phyloP scores from a whole-genome alignment of 1,140 invertebrate genomes.

The Penaeus vannamei region DNA sequence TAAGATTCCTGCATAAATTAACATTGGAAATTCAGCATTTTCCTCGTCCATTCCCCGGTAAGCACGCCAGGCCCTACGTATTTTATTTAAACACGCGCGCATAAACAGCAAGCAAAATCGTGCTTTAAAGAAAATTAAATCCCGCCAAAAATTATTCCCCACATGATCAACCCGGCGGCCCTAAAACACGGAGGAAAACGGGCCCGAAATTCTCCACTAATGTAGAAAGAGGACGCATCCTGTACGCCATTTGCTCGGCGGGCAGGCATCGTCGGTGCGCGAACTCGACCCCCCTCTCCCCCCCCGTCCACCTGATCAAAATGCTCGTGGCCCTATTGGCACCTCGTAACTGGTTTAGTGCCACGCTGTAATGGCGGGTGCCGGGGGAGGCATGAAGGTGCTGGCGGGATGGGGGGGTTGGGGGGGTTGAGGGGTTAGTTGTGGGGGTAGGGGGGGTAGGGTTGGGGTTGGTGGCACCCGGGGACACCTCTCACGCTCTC shows the following conservation, averaged over 20 bases:
- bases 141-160: too few species aligned
- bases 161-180: not conserved
- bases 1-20: too few species aligned
- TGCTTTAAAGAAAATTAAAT: too few species aligned
- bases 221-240: not conserved
- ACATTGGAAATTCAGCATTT: too few species aligned
- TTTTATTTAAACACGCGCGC: too few species aligned
- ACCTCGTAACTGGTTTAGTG: constrained; percentile 55
- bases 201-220: not conserved
- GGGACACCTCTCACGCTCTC: too few species aligned
- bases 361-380: constrained; percentile 51
- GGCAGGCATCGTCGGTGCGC: constrained; percentile 23
- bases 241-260: constrained; percentile 18
- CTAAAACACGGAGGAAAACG: not conserved
- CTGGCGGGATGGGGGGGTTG: not conserved
- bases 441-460: too few species aligned
- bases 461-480: too few species aligned
- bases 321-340: constrained; percentile 56
- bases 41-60: too few species aligned
- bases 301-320: constrained; percentile 52
- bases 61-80: too few species aligned
- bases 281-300: not conserved
- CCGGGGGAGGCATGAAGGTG: not conserved
- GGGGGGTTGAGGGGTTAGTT: not conserved
- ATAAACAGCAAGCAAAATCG: too few species aligned